These are phyloP conservation scores for Australoheros scitulus DNA, from an alignment of 2,113 vertebrate genomes.

Conservation along the genomic window DNA sequence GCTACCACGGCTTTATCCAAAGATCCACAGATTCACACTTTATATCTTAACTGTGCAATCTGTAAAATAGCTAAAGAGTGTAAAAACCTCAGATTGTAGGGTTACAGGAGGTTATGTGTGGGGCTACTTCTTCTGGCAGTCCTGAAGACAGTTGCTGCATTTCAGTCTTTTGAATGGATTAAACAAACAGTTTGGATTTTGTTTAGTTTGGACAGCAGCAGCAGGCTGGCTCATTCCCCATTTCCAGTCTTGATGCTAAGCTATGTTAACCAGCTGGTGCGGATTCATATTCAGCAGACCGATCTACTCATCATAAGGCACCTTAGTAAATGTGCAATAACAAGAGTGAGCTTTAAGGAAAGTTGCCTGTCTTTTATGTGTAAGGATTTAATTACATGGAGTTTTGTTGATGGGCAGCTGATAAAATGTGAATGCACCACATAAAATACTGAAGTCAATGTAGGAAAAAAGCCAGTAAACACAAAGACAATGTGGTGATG, in stretches of 20 bases:
- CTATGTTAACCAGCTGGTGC: neutral
- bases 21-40: neutral
- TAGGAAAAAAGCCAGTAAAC: neutral
- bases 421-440: neutral
- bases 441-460: neutral
- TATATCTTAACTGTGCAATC: neutral
- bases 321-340: neutral
- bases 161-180: neutral
- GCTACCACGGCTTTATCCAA: neutral
- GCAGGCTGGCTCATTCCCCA: neutral
- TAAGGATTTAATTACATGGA: neutral
- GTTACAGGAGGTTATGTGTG: neutral
- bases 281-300: neutral
- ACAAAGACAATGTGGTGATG: neutral
- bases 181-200: slow-evolving; percentile 5
- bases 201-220: neutral
- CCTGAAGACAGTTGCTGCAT: neutral
- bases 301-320: neutral
- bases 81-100: neutral
- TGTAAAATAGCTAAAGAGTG: neutral
- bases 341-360: neutral
- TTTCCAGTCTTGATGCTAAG: neutral
- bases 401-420: neutral
- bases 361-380: neutral
- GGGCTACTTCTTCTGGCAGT: neutral